Percentiles rank a stretch among this genome's conserved stretches.
These are phyloP conservation scores for Strongylocentrotus purpuratus DNA, from an alignment of 35 echinoderm and acorn worm genomes.

Conservation along the genomic window DNA sequence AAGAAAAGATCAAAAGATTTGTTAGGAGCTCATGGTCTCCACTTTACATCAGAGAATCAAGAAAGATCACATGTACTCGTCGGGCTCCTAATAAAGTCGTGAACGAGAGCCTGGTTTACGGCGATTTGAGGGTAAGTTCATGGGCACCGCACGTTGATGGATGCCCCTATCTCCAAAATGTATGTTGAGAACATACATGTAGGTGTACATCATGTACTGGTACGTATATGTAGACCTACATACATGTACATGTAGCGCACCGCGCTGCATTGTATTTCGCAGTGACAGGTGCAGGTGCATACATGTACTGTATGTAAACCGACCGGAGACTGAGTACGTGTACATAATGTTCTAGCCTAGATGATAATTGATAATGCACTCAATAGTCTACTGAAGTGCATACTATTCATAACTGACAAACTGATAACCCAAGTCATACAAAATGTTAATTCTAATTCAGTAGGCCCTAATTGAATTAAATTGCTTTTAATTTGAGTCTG, in stretches of 20 bases:
- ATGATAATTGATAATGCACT: too few relatives aligned
- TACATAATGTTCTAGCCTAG: too few relatives aligned
- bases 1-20: background rate
- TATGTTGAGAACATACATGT: background rate
- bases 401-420: too few relatives aligned
- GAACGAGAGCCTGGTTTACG: background rate
- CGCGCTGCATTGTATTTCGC: background rate
- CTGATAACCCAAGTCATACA: too few relatives aligned
- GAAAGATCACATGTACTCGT: background rate
- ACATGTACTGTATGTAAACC: too few relatives aligned
- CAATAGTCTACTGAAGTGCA: too few relatives aligned
- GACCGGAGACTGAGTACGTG: too few relatives aligned
- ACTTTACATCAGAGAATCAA: background rate
- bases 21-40: background rate
- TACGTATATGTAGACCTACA: background rate
- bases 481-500: too few relatives aligned
- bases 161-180: background rate
- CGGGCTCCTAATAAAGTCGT: background rate
- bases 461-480: too few relatives aligned
- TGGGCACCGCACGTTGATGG: background rate
- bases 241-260: background rate
- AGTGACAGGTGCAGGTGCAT: too few relatives aligned
- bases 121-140: background rate
- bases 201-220: background rate
- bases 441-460: too few relatives aligned